phyloP scores from a whole-genome alignment of 1,140 invertebrate species.

The Procambarus clarkii region DNA sequence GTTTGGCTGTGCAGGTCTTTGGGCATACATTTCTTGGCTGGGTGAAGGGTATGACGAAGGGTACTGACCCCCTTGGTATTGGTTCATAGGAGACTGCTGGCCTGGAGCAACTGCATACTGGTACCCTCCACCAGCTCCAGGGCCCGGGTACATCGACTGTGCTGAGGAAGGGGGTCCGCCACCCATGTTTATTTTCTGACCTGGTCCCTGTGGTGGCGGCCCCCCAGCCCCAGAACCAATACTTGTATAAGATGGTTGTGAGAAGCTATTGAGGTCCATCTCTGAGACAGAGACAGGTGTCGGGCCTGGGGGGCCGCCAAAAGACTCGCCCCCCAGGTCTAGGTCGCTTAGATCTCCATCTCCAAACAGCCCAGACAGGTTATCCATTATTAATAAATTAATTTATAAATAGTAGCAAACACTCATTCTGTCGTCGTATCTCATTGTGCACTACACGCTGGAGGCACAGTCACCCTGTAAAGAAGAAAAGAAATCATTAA shows the following conservation, averaged over 20 bases:
- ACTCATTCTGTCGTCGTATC: slow-evolving; percentile 51
- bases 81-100: slow-evolving; percentile 63
- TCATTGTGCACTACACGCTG: slow-evolving; percentile 51
- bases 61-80: slow-evolving; percentile 64
- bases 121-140: slow-evolving; percentile 55
- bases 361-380: slow-evolving; percentile 71
- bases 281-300: slow-evolving; percentile 63
- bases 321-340: slow-evolving; percentile 68
- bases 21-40: slow-evolving; percentile 67
- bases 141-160: slow-evolving; percentile 56
- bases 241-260: slow-evolving; percentile 63
- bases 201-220: slow-evolving; percentile 52
- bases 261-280: slow-evolving; percentile 63
- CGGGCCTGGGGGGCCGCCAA: slow-evolving; percentile 65
- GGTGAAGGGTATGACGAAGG: slow-evolving; percentile 33
- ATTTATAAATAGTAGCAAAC: slow-evolving; percentile 65
- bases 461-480: slow-evolving; percentile 64
- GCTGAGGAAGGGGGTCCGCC: slow-evolving; percentile 44
- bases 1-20: slow-evolving; percentile 26
- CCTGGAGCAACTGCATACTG: slow-evolving; percentile 57
- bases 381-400: slow-evolving; percentile 69
- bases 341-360: slow-evolving; percentile 71
- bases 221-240: slow-evolving; percentile 49
- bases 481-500: slow-evolving; percentile 21
- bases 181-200: slow-evolving; percentile 51